Percentiles rank a stretch among this genome's conserved stretches.
These are phyloP conservation scores for Hippocampus kuda DNA, from an alignment of 2,797 vertebrate species.

Conservation along the genomic window DNA sequence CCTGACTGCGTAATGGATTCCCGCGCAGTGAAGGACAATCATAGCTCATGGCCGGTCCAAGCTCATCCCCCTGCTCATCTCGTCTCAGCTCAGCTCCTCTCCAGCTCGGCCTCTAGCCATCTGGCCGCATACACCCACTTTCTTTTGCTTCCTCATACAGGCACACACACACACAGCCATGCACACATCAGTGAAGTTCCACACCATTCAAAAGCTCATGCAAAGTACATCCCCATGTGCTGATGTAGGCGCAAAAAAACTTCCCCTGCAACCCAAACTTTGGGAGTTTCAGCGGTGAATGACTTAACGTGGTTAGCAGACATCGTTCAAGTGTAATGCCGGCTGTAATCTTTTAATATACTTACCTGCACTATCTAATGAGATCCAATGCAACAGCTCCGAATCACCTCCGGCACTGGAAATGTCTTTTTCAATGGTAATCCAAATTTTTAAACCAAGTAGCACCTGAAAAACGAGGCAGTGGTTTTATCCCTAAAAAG, in stretches of 20 bases:
- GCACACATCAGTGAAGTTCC: not conserved
- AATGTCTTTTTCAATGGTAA: not conserved
- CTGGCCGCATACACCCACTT: conserved; percentile 34
- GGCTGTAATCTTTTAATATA: not conserved
- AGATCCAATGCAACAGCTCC: not conserved
- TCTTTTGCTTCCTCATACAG: conserved; percentile 7
- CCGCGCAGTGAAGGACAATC: conserved; percentile 63
- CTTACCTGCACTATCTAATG: not conserved
- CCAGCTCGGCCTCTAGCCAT: conserved; percentile 57
- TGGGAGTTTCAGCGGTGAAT: not conserved
- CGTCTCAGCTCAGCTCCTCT: conserved; percentile 55
- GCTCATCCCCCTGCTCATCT: conserved; percentile 62
- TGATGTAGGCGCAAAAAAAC: not conserved
- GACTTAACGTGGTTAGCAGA: not conserved
- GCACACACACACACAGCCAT: conserved; percentile 8
- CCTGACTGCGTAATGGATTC: conserved; percentile 63
- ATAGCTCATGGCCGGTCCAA: conserved; percentile 60
- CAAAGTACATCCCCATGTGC: conserved; percentile 12
- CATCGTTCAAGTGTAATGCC: not conserved
- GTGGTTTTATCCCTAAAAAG: too few species aligned
- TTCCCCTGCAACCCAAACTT: not conserved
- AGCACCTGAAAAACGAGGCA: not conserved
- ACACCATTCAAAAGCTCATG: conserved; percentile 5
- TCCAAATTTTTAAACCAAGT: not conserved
- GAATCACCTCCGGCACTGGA: not conserved